phyloP scores from a whole-genome alignment of 1,140 invertebrate species.

The Bombus superbus region DNA sequence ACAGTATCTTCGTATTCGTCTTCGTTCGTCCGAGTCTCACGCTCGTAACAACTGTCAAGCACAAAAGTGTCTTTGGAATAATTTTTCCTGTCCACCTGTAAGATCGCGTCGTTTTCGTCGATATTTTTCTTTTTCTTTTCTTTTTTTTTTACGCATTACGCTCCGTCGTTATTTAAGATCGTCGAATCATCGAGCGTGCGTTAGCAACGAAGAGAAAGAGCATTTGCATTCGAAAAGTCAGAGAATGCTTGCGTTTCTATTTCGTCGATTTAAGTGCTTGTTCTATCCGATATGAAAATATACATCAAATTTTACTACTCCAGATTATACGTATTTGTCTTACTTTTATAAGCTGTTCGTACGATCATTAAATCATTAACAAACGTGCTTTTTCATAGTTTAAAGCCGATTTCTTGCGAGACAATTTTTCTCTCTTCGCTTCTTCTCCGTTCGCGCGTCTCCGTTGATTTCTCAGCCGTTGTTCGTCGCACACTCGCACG shows the following conservation, averaged over 20 bases:
- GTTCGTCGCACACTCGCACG: constrained; percentile 34
- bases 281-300: no score
- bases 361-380: no score
- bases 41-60: constrained; percentile 23
- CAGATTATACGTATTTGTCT: no score
- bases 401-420: no score
- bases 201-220: background rate
- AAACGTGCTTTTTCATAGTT: no score
- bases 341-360: no score
- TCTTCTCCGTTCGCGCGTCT: constrained; percentile 4
- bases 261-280: background rate
- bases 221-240: background rate
- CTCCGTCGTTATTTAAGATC: background rate
- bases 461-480: background rate
- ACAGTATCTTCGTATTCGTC: constrained; percentile 13
- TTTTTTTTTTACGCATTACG: background rate
- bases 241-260: background rate
- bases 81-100: constrained; percentile 16
- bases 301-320: no score
- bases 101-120: constrained; percentile 11
- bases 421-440: background rate
- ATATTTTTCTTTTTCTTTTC: background rate
- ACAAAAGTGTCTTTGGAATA: constrained; percentile 27
- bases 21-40: constrained; percentile 20
- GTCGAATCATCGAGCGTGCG: background rate